Evolutionary conservation across 2,797 vertebrate genomes (phyloP), one percentile per base, ranked within the genome.

Genomic region (Antrozous pallidus): DNA sequence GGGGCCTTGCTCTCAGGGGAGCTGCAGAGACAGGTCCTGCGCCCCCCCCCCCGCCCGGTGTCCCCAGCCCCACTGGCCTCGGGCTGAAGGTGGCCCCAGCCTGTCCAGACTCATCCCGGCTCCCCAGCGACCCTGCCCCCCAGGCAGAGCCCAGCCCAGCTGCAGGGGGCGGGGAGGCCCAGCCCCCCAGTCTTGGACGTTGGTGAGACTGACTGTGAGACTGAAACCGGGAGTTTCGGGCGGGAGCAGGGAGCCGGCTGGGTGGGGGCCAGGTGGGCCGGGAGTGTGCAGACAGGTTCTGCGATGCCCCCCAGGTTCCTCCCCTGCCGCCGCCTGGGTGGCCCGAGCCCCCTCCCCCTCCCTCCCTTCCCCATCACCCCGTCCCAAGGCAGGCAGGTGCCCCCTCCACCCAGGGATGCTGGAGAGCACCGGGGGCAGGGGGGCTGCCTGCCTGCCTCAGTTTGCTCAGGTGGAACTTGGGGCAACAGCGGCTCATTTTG

Each of bases 151-250:
- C 45, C 14, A 1, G n/a, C 26, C 56, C 56, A 26, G 56, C 9
- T 4, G 0, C 16, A 0, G 9, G 17, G 0, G 5, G 17, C 5
- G 26, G n/a, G 0, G 9, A 36, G 28, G 26, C 3, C 56, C 36
- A 45, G 70, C 65, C 24, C 71, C 71, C 6, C 8, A 1, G 17
- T 3, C 67, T 54, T 42, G 49, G 65, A 31, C 17, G 1, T n/a
- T n/a, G 42, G 7, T 42, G 42, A 42, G 42, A 42, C n/a, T n/a
- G n/a, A n/a, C 11, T 3, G 75, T 2, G 31, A 71, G 42, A 47
- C 84, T 71, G 71, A 93, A 88, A 84, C 77, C 10, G 8, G n/a
- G 26, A 91, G 95, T 87, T 90, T 95, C 31, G 20, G 92, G 71
- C 0, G 12, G 5, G 16, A 31, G 56, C 56, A 4, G 47, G n/a